Evolutionary conservation across 2,113 vertebrate species (phyloP).

Genomic region (Callaeas wilsoni): DNA sequence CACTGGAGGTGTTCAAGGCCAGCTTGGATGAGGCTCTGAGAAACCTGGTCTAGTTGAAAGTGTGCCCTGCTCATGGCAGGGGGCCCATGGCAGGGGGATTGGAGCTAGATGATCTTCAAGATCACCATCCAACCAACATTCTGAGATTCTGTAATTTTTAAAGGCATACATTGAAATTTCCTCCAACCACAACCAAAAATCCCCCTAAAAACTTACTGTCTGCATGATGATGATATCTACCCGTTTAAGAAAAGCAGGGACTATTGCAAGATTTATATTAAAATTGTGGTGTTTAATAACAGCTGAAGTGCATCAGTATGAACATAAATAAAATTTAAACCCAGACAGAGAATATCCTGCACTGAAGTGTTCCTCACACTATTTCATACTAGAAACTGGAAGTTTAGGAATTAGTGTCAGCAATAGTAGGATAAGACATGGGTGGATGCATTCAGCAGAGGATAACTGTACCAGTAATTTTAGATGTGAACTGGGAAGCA

Average conservation of each 20-base stretch:
- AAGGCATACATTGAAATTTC: not conserved
- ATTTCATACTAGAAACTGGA: not conserved
- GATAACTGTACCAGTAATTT: not conserved
- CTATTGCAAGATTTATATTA: not conserved
- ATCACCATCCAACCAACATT: not conserved
- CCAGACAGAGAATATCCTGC: not conserved
- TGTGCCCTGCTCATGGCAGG: not conserved
- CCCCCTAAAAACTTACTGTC: not conserved
- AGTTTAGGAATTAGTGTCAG: not conserved
- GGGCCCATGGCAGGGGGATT: rapidly evolving
- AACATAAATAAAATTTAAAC: not conserved
- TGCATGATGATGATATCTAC: not conserved
- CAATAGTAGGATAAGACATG: not conserved
- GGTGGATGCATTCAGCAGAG: not conserved
- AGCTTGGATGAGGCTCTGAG: not conserved
- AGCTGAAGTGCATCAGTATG: not conserved
- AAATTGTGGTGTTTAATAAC: not conserved
- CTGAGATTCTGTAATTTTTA: not conserved
- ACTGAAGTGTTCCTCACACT: not conserved
- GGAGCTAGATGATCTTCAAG: not conserved
- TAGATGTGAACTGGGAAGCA: not conserved
- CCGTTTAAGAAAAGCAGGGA: not conserved
- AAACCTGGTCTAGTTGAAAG: not conserved
- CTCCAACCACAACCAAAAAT: not conserved
- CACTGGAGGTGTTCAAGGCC: not conserved